Base-by-base conservation (phyloP, 2,113 vertebrate species). In the Porphyrio hochstetteri region DNA sequence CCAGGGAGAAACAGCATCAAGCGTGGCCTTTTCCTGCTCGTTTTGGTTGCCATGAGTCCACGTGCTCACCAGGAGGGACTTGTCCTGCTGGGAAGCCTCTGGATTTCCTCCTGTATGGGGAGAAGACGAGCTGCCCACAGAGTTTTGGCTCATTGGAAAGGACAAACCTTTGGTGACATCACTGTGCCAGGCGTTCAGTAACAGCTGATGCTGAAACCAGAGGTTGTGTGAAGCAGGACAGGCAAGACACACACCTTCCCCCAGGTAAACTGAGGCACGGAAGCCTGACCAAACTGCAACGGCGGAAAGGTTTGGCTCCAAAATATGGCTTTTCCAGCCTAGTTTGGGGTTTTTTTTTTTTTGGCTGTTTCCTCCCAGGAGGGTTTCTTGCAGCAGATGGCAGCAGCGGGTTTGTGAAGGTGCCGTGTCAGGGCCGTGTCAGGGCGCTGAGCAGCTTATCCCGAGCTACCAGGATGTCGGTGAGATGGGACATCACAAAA, bases 311-410 rank as follows among this genome's bases (percentile, higher is more conserved):
- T 46, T 2, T 1, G 11, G 5, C 23, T 68, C 23, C 5, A 20
- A 35, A 57, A 57, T 52, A 7, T 6, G 7, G 7, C 21, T 75
- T 88, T 92, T 53, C 15, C 36, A 33, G n/a, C 38, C 38, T 3
- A 0, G 0, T 24, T 18, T 46, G 44, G 44, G 42, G n/a, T n/a
- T 16, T 46, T 46, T 18, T 8, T 46, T 38, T 76, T 28, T 18
- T 71, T 56, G 14, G 10, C 16, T 4, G 8, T n/a, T 20, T 35
- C 25, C 23, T 96, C 65, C 16, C 29, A 0, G 24, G 48, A 44
- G 91, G 44, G 18, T 53, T 33, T 85, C 88, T 72, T 23, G 67
- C 96, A 94, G 94, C 95, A 97, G 95, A 40, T 90, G 96, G 95
- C 95, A 96, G 94, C 95, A 96, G 90, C 1, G 67, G 79, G 10